Base-by-base conservation (phyloP, 2,113 vertebrate genomes). In the Vidua macroura region DNA sequence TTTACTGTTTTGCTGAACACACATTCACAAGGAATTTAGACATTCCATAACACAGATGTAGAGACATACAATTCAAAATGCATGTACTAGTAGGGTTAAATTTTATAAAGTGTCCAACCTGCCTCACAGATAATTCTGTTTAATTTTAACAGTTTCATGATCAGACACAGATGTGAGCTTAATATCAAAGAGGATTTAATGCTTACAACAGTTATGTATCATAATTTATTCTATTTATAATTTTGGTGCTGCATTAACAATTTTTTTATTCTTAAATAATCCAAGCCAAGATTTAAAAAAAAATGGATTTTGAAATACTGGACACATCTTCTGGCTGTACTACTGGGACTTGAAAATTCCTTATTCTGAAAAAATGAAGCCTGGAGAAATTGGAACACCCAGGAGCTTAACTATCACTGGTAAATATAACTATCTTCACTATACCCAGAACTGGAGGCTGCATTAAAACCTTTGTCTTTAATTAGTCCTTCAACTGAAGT, bases 121-220 rank as follows among this genome's bases (percentile, higher is more conserved):
- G 74, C 85, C 77, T 82, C 79, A 68, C 74, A 87, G 89, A 91
- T 93, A 95, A 95, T 94, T 95, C 80, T 93, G 77, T 91, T 95
- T 95, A 95, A 93, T 96, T 97, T 96, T 95, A 95, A 96, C 92
- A 92, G 53, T 92, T 95, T 95, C 89, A 84, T 66, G 86, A 94
- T 91, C 95, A 95, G 86, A 83, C 70, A 95, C 84, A 95, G 93
- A 95, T 96, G 89, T 92, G 86, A 97, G 62, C 67, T 58, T 87
- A 95, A 89, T 92, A 85, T 87, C 81, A 92, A 97, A 91, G 77
- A 92, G 62, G 25, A 95, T 75, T 87, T 93, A 82, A 94, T 88
- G 74, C 41, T 82, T 84, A 51, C 37, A 89, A 84, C 56, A 79
- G 27, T 91, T 78, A 63, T 53, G 31, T n/a, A 66, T 90, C 59